A percentile compares a stretch with the other conserved stretches of the same genome.
Evolutionary conservation across 2,888 invertebrate species (phyloP).

Genomic region (Mythimna lalbum): DNA sequence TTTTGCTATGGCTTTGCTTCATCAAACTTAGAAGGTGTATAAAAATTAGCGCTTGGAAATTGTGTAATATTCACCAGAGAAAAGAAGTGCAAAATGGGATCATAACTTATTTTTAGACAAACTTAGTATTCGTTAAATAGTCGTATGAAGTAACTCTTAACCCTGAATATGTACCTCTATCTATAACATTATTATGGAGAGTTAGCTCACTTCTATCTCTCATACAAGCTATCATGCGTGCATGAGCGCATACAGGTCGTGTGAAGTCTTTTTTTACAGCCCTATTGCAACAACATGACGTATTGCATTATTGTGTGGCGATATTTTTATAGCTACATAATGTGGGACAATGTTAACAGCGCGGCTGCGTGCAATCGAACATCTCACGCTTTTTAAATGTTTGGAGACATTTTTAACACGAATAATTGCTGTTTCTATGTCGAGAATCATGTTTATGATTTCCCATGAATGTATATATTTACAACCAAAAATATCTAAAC

Average conservation of each 20-base stretch:
- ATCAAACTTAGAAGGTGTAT: too few species aligned
- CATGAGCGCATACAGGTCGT: slow-evolving; percentile 50
- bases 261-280: slow-evolving; percentile 59
- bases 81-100: too few species aligned
- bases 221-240: slow-evolving; percentile 38
- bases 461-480: too few species aligned
- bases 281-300: slow-evolving; percentile 41
- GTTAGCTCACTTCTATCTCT: slow-evolving; percentile 45
- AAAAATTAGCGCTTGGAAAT: too few species aligned
- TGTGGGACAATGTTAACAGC: slow-evolving; percentile 46
- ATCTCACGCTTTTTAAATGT: slow-evolving; percentile 42
- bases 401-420: not conserved
- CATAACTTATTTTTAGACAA: too few species aligned
- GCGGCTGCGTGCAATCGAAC: slow-evolving; percentile 5
- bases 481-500: too few species aligned
- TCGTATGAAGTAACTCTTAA: not conserved
- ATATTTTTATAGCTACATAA: slow-evolving; percentile 46
- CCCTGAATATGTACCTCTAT: not conserved
- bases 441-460: not conserved
- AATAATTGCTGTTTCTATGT: not conserved
- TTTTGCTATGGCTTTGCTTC: too few species aligned
- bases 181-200: slow-evolving; percentile 23
- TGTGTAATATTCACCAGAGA: too few species aligned
- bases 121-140: not conserved
- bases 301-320: slow-evolving; percentile 50